Evolutionary conservation across 2,888 invertebrate genomes (phyloP).

Genomic region (Sphaerophoria rueppellii): DNA sequence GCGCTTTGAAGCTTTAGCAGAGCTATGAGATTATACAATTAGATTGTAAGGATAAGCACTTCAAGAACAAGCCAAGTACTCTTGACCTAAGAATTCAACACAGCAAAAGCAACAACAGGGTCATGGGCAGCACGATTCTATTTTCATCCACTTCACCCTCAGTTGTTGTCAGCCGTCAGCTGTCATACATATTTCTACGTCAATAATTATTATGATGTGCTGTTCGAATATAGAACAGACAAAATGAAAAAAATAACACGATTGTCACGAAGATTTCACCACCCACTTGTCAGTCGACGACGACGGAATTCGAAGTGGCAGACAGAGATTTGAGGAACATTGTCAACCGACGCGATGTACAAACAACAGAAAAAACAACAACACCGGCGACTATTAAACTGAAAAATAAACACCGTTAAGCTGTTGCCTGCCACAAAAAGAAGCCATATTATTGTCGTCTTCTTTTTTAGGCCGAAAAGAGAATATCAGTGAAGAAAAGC

Average conservation of each 20-base stretch:
- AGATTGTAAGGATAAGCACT: not conserved
- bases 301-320: constrained; percentile 19
- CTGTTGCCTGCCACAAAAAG: constrained; percentile 11
- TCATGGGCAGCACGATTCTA: not conserved
- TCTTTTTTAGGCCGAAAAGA: not conserved
- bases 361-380: not conserved
- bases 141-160: no score
- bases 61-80: not conserved
- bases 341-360: not conserved
- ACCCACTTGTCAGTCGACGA: constrained; percentile 27
- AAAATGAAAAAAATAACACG: not conserved
- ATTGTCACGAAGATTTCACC: constrained; percentile 20
- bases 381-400: not conserved
- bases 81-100: not conserved
- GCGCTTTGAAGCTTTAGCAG: not conserved
- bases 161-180: not conserved
- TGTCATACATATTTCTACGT: not conserved
- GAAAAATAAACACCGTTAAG: constrained; percentile 1
- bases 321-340: constrained; percentile 12
- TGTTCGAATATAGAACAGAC: not conserved
- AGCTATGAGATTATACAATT: not conserved
- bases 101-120: not conserved
- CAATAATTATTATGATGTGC: constrained; percentile 4
- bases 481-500: constrained; percentile 24
- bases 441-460: constrained; percentile 6